Base-by-base conservation (phyloP, 2,113 vertebrate species). In the Colinus virginianus region DNA sequence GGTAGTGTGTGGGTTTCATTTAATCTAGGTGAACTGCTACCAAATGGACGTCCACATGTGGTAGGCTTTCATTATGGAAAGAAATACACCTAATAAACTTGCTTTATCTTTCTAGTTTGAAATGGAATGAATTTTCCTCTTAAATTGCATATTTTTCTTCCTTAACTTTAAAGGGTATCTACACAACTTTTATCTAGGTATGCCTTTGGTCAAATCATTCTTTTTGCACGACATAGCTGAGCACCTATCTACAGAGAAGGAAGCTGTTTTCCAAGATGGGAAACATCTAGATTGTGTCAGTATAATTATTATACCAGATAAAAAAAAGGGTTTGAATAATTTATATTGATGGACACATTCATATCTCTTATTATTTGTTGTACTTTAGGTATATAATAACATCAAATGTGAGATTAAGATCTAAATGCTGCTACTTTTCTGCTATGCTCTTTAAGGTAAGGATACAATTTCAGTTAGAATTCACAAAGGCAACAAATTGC, bases 391-490 rank as follows among this genome's bases (percentile, higher is more conserved):
- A 98, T 92, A 97, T 98, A 70, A 94, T 98, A 86, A 98, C 96
- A 51, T 93, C 97, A 68, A 97, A 98, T 49, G 89, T 98, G 68
- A 97, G 69, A 81, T 94, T 98, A 87, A 98, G 98, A 79, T 98
- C 96, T 64, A 97, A 98, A 78, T 98, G 97, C 93, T 99, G 98
- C 90, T 98, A 98, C 84, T 98, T 99, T 62, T 99, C 99, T 89
- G 98, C 98, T 21, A 63, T 98, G 68, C 98, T 99, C 71, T 99
- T 99, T 95, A 99, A 99, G 99, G 99, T 99, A 98, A 96, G 64
- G n/a, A 62, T 78, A 66, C 38, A 9, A 76, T 83, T 94, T 88
- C 45, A 59, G 32, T 92, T 91, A 67, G 40, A 92, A 88, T 74
- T 88, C 30, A 45, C 78, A 25, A 76, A 76, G 28, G 45, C 78